Percentiles rank a stretch among this genome's conserved stretches.
phyloP scores from a whole-genome alignment of 2,797 vertebrate genomes.

The Argentina silus region DNA sequence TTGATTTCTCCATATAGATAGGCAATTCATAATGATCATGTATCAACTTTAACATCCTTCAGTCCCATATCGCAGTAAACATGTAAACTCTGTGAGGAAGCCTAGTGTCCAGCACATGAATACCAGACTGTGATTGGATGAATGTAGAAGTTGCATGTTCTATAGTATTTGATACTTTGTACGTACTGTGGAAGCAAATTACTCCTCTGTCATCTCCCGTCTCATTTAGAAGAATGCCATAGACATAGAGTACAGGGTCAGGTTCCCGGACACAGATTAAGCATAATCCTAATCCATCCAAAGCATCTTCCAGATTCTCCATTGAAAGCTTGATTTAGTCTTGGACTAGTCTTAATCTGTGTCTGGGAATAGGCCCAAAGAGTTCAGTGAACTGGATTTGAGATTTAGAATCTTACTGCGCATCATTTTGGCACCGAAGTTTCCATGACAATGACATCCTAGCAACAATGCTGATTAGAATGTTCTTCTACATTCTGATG shows the following conservation, averaged over 20 bases:
- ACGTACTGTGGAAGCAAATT: conserved; percentile 11
- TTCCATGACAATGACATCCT: background rate
- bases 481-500: background rate
- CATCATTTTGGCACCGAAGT: background rate
- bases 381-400: background rate
- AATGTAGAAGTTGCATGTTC: conserved; percentile 67
- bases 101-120: conserved; percentile 22
- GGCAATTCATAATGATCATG: background rate
- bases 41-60: background rate
- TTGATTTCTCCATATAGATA: background rate
- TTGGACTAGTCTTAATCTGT: too few species aligned
- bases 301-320: too few species aligned
- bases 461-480: background rate
- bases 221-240: too few species aligned
- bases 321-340: too few species aligned
- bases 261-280: too few species aligned
- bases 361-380: too few species aligned
- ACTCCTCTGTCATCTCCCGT: too few species aligned
- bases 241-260: background rate
- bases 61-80: background rate
- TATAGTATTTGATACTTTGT: conserved; percentile 58
- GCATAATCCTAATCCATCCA: too few species aligned
- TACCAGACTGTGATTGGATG: conserved; percentile 47
- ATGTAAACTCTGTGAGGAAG: background rate
- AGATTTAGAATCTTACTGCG: background rate